A percentile compares a stretch with the other conserved stretches of the same genome.
Evolutionary conservation across 1,140 invertebrate species (phyloP).

Genomic region (Drosophila quadrilineata): DNA sequence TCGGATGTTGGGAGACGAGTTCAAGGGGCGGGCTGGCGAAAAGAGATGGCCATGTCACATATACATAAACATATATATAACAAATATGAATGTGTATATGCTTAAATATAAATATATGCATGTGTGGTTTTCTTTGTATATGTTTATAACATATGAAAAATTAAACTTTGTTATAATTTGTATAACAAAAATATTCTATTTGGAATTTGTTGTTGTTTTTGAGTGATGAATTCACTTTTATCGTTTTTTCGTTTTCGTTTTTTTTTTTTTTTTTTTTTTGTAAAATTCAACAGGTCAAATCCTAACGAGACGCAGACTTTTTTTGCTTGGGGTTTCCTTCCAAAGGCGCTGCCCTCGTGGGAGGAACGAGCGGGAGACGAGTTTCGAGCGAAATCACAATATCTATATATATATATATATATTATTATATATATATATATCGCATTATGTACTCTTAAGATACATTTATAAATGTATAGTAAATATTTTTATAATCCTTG

Average conservation of each 20-base stretch:
- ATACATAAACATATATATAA: constrained; percentile 50
- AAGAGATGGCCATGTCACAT: constrained; percentile 48
- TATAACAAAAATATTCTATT: constrained; percentile 62
- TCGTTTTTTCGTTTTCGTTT: too few species aligned
- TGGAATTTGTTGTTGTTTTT: constrained; percentile 53
- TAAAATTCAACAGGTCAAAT: constrained; percentile 67
- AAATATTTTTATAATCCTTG: background rate
- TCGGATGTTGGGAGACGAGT: constrained; percentile 28
- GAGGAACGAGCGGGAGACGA: constrained; percentile 62
- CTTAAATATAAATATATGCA: constrained; percentile 25
- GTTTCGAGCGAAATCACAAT: constrained; percentile 72
- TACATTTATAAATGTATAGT: background rate
- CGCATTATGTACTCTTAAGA: background rate
- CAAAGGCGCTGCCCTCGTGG: constrained; percentile 25
- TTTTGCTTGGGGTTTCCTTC: constrained; percentile 51
- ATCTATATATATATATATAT: constrained; percentile 51
- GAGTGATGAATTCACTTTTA: too few species aligned
- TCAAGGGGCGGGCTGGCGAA: constrained; percentile 19
- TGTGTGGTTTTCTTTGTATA: too few species aligned
- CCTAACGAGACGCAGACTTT: constrained; percentile 67
- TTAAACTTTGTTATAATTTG: too few species aligned
- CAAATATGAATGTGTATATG: too few species aligned
- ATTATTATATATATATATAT: constrained; percentile 13
- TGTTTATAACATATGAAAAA: constrained; percentile 60
- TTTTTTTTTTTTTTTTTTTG: too few species aligned